Evolutionary conservation across 2,113 vertebrate species (phyloP).

Genomic region (Seriola aureovittata): DNA sequence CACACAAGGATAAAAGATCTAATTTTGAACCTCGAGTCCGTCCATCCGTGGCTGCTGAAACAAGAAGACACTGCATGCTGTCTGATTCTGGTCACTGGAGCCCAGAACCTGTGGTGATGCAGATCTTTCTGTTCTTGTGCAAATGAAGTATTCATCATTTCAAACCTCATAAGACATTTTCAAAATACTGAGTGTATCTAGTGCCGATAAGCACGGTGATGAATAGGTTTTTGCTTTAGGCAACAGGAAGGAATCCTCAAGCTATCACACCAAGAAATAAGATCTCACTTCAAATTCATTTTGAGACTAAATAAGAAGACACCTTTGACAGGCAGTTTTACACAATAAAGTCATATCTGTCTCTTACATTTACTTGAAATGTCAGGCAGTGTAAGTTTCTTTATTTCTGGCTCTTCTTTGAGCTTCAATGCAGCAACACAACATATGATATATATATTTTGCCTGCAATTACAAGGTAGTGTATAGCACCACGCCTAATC

Average conservation of each 20-base stretch:
- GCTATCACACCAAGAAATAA: background rate
- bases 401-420: constrained; percentile 1
- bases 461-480: background rate
- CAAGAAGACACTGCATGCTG: background rate
- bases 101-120: background rate
- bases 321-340: background rate
- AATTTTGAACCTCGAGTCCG: constrained; percentile 15
- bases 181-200: background rate
- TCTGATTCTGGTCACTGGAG: background rate
- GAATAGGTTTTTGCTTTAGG: constrained; percentile 14
- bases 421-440: constrained; percentile 7
- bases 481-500: background rate
- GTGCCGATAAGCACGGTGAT: constrained; percentile 2
- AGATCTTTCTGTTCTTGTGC: constrained; percentile 25
- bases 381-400: background rate
- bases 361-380: background rate
- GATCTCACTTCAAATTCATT: background rate
- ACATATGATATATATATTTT: constrained; percentile 35
- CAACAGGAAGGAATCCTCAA: background rate
- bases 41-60: background rate
- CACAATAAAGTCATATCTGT: background rate
- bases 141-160: constrained; percentile 35
- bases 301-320: constrained; percentile 2
- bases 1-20: constrained; percentile 8
- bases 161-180: background rate